These are phyloP conservation scores for Hylomyscus alleni DNA, from an alignment of 2,797 vertebrate genomes.

Conservation along the genomic window DNA sequence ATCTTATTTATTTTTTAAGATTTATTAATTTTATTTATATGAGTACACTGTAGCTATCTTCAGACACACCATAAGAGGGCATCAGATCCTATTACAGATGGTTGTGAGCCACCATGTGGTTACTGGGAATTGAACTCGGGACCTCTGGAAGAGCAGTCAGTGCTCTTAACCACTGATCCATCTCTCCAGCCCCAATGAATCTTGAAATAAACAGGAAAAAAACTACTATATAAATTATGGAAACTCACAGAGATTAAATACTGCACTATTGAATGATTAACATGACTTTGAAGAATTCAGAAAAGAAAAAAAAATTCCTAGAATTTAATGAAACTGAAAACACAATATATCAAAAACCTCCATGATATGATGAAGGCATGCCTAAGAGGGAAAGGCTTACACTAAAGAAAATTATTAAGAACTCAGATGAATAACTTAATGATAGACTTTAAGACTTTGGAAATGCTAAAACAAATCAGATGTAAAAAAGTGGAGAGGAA, in stretches of 20 bases:
- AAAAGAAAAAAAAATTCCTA: neutral
- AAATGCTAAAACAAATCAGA: neutral
- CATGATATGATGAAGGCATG: neutral
- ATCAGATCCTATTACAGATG: no score
- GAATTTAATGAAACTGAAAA: neutral
- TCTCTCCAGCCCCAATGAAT: neutral
- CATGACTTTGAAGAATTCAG: neutral
- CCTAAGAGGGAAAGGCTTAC: neutral
- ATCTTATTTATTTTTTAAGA: neutral
- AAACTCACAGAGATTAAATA: neutral
- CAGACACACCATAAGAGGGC: no score
- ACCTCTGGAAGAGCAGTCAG: no score
- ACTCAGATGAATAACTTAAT: neutral
- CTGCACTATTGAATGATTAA: neutral
- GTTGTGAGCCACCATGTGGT: no score
- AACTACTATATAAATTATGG: neutral
- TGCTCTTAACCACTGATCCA: no score
- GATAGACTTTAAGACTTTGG: neutral
- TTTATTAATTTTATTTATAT: no score
- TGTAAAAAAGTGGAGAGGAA: neutral
- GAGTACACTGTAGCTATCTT: no score
- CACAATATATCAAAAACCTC: neutral
- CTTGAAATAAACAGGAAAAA: neutral
- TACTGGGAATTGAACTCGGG: no score
- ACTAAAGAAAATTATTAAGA: no score